Base-by-base conservation (phyloP, 2,113 vertebrate species). In the Melanerpes aurifrons region DNA sequence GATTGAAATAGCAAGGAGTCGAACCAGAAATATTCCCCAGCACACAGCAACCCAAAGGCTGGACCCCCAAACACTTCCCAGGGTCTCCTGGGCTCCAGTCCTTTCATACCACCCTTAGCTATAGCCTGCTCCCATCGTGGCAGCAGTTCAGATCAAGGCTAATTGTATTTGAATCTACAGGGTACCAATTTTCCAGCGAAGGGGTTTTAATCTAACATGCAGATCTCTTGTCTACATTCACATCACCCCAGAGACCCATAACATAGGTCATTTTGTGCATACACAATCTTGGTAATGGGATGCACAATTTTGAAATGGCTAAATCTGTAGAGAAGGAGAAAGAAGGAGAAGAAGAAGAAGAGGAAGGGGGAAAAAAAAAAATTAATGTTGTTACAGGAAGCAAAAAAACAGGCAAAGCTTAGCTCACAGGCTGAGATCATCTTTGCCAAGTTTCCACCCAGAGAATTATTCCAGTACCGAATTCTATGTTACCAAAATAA, bases 401-500 rank as follows among this genome's bases (percentile, higher is more conserved):
- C 28, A 54, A 13, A 54, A 61, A 18, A 63, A 87, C 85, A 80
- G 85, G 86, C 81, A 93, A 95, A 95, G 90, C 93, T 95, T 95
- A 96, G 90, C 94, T 96, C 92, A 68, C 81, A 92, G 89, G 88
- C 95, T 95, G 90, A 92, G 95, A 93, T 92, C 90, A 74, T 79
- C 88, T 95, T 96, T 96, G 95, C 96, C 95, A 96, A 96, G 93
- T 97, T 97, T 95, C 96, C 94, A 95, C 93, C 96, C 93, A 96
- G 92, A 96, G 95, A 96, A 95, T 96, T 97, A 97, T 96, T 96
- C 88, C 81, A 90, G 90, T 77, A 93, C 94, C 71, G 9, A 97
- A 90, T 94, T 93, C 95, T 96, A 94, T 70, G 93, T 92, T 93
- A 95, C 95, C 94, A 94, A 96, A 97, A 97, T 94, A 96, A 94